Conservation (phyloP, 1,140 invertebrate species). For the Heliconius hermathena region DNA sequence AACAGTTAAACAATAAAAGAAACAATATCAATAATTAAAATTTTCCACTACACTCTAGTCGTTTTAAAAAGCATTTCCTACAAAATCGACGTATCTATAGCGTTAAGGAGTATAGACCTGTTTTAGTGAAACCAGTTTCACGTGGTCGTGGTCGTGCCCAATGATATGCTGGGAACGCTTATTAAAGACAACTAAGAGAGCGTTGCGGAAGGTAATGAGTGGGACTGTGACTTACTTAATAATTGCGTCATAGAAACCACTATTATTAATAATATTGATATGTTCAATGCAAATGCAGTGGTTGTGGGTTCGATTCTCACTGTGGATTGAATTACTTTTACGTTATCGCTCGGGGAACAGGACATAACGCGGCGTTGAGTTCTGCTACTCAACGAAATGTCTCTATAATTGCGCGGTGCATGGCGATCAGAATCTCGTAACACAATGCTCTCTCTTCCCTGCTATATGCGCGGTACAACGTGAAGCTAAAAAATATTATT, state of each 20-base stretch:
- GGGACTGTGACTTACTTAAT: not conserved
- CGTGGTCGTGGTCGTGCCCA: not conserved
- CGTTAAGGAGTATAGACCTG: constrained; percentile 2
- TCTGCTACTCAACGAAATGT: no score
- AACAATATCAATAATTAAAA: not conserved
- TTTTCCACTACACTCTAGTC: not conserved
- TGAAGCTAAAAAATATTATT: no score
- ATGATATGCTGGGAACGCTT: not conserved
- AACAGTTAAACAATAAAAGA: not conserved
- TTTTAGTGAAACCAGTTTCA: not conserved
- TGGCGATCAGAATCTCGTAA: no score
- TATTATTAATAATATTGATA: not conserved
- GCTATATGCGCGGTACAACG: no score
- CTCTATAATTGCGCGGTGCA: no score
- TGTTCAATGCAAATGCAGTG: not conserved
- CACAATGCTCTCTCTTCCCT: no score
- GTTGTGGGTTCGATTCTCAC: no score
- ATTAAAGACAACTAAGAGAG: not conserved
- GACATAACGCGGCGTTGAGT: no score
- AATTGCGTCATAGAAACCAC: not conserved
- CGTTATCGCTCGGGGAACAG: no score
- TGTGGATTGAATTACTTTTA: not conserved
- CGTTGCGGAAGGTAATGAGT: constrained; percentile 2
- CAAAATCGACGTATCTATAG: not conserved
- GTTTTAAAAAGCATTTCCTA: not conserved